Evolutionary conservation across 1,140 invertebrate species (phyloP).

Genomic region (Apis dorsata): DNA sequence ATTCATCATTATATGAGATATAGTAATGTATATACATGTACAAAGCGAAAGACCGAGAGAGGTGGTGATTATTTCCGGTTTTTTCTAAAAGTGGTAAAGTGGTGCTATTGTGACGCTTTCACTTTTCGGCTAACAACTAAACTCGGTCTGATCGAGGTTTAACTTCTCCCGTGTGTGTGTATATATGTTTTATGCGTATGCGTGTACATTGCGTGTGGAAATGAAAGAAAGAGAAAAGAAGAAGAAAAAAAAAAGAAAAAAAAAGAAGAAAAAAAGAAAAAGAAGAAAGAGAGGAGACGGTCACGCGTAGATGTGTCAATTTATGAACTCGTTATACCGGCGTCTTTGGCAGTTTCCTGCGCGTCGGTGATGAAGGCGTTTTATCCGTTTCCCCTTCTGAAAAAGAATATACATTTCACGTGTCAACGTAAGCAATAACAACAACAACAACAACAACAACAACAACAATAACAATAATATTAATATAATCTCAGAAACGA

Average conservation of each 20-base stretch:
- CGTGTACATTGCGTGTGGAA: slow-evolving; percentile 65
- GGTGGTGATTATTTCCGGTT: slow-evolving; percentile 12
- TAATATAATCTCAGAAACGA: too few relatives aligned
- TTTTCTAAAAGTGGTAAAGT: background rate
- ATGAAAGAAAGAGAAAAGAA: slow-evolving; percentile 69
- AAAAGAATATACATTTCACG: slow-evolving; percentile 71
- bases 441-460: too few relatives aligned
- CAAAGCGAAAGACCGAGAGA: slow-evolving; percentile 37
- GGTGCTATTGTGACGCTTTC: slow-evolving; percentile 23
- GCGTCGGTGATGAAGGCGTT: slow-evolving; percentile 91
- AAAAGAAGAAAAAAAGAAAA: slow-evolving; percentile 70
- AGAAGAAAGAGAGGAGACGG: slow-evolving; percentile 70
- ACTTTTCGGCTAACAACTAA: slow-evolving; percentile 34
- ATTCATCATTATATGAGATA: slow-evolving; percentile 6
- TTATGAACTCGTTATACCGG: slow-evolving; percentile 89
- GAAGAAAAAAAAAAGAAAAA: slow-evolving; percentile 66
- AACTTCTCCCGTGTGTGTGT: slow-evolving; percentile 34
- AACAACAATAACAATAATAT: too few relatives aligned
- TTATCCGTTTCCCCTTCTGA: slow-evolving; percentile 89
- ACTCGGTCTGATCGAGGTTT: slow-evolving; percentile 59
- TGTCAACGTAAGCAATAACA: slow-evolving; percentile 21
- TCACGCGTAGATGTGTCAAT: slow-evolving; percentile 77
- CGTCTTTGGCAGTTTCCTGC: slow-evolving; percentile 95
- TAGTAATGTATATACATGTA: background rate
- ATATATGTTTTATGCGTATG: slow-evolving; percentile 48